A percentile compares a stretch with the other conserved stretches of the same genome.
phyloP scores from a whole-genome alignment of 2,888 invertebrate genomes.

The Acleris cristana region DNA sequence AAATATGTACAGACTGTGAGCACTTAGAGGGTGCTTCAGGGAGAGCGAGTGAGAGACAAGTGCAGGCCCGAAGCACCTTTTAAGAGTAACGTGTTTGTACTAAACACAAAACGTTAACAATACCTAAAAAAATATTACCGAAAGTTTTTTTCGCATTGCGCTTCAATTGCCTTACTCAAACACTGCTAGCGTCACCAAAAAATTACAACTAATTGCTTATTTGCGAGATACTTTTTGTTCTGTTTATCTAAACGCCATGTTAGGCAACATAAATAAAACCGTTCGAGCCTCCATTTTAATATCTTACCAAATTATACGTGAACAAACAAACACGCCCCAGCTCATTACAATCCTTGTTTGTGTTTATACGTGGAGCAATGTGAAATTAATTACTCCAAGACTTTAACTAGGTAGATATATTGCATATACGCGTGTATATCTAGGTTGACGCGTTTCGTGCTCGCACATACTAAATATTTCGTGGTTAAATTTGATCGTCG shows the following conservation, averaged over 20 bases:
- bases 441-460: slow-evolving; percentile 20
- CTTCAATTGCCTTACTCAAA: no score
- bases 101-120: no score
- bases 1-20: no score
- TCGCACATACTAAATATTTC: slow-evolving; percentile 20
- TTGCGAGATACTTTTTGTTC: slow-evolving; percentile 14
- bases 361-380: slow-evolving; percentile 53
- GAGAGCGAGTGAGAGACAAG: no score
- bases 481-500: neutral
- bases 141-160: no score
- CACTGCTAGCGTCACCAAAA: no score
- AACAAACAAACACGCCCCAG: slow-evolving; percentile 50
- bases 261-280: slow-evolving; percentile 30
- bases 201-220: slow-evolving; percentile 3
- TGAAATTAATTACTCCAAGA: slow-evolving; percentile 54
- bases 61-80: no score
- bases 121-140: no score
- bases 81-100: no score
- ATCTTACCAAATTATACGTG: slow-evolving; percentile 35
- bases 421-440: slow-evolving; percentile 43
- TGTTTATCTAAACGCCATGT: slow-evolving; percentile 25
- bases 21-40: no score
- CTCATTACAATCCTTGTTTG: slow-evolving; percentile 56
- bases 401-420: slow-evolving; percentile 35
- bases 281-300: slow-evolving; percentile 32